Base-by-base conservation (phyloP, 2,113 vertebrate species). In the Symphodus melops region DNA sequence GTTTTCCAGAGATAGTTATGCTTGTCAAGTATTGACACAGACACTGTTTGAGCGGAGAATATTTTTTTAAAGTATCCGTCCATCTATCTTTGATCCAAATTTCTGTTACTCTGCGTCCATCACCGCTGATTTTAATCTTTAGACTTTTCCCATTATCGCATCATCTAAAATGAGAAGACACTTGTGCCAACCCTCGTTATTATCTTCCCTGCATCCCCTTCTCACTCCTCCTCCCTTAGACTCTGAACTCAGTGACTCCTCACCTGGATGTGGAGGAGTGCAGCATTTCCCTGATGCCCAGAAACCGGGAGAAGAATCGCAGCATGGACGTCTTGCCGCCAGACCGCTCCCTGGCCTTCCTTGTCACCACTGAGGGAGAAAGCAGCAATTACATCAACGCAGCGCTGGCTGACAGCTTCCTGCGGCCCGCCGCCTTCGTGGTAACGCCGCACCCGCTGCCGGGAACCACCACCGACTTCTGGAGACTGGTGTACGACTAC, bases 241-340 rank as follows among this genome's bases (percentile, higher is more conserved):
- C 97, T 0, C 93, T 99, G 91, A 98, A 98, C 93, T 98, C 97
- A 0, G 96, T 99, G 86, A 99, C 97, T 0, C 96, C 97, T 0
- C 96, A 96, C 25, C 93, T 98, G 86, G 96, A 98, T 0, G 93
- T 97, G 89, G 97, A 99, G 89, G 97, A 99, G 86, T 98, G 97
- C 93, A 99, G 97, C 88, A 95, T 98, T 0, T 97, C 98, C 0
- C 92, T 98, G 72, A 93, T 98, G 92, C 97, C 97, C 8, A 93
- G 96, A 76, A 99, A 99, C 92, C 96, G 97, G 0, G 96, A 98
- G 88, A 98, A 96, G 92, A 98, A 99, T 94, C 96, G 97, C 72
- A 98, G 96, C 89, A 97, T 98, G 97, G 98, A 99, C 0, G 96
- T 97, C 7, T 93, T 99, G 89, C 97, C 97, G 0, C 98, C 97